Base-by-base conservation (phyloP, 2,888 invertebrate genomes). In the Calliscelio sp. region DNA sequence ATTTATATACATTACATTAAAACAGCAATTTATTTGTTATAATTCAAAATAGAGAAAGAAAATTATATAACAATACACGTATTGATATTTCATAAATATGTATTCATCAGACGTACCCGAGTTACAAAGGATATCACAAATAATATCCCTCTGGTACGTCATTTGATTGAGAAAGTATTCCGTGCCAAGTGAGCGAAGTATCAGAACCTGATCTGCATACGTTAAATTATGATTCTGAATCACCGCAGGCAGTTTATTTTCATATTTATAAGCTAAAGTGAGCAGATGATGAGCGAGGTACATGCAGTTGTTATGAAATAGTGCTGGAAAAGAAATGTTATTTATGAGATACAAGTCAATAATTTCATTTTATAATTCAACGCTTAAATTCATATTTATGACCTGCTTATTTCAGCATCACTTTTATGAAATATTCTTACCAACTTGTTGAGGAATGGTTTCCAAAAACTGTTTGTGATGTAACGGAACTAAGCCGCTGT, bases 231-330 rank as follows among this genome's bases (percentile, higher is more conserved):
- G 94, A 70, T 94, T 93, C 78, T 94, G 92, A 46, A 95, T 91
- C 0, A 94, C 93, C 0, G 93, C 93, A 2, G 95, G 95, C 90
- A 97, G 94, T 70, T 95, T 94, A 2, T 94, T 93, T 49, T 95
- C 93, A 94, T 97, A 97, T 90, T 95, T 95, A 88, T 95, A 94
- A 0, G 95, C 96, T 89, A 97, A 93, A 0, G 95, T 95, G 73
- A 95, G 94, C 73, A 97, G 93, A 88, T 96, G 95, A 93, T 98
- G 96, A 0, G 97, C 95, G 11, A 99, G 94, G 91, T 96, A 98
- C 95, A 97, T 96, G 92, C 98, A 98, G 93, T 99, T 98, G 94
- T 99, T 99, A 93, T 98, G 96, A 90, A 97, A 97, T 25, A 98
- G 91, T 6, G 97, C 98, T 96, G 93, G 46, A 94, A 94, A 46